Conservation (phyloP, 2,888 invertebrate species). For the Caenorhabditis sp. region DNA sequence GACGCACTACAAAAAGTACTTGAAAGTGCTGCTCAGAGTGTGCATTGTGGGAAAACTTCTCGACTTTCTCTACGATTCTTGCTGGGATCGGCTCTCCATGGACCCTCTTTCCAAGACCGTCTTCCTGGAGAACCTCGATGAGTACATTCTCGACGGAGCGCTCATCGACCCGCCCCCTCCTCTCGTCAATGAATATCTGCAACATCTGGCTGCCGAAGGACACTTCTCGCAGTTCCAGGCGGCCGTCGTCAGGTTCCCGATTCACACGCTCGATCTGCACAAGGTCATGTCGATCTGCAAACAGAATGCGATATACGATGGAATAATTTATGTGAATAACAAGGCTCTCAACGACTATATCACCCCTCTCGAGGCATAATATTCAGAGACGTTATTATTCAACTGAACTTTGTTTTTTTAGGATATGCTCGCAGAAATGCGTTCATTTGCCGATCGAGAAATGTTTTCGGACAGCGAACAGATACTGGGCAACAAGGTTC, state of each 20-base stretch:
- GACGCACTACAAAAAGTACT: conserved; percentile 72
- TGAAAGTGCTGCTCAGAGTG: conserved; percentile 66
- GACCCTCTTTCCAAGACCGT: conserved; percentile 83
- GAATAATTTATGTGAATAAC: conserved; percentile 87
- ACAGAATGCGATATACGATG: conserved; percentile 84
- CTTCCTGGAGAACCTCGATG: conserved; percentile 85
- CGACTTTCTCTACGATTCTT: conserved; percentile 82
- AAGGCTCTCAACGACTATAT: conserved; percentile 87
- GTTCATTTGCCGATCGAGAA: conserved; percentile 60
- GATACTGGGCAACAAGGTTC: conserved; percentile 86
- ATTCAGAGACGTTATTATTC: too few relatives aligned
- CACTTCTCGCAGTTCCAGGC: conserved; percentile 85
- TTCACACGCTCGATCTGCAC: conserved; percentile 87
- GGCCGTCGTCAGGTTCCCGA: conserved; percentile 85
- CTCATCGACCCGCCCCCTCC: conserved; percentile 81
- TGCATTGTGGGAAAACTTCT: conserved; percentile 54
- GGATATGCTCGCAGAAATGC: conserved; percentile 76
- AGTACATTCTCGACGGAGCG: conserved; percentile 78
- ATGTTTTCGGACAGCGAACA: conserved; percentile 80
- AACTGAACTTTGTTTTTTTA: too few relatives aligned
- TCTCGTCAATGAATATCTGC: conserved; percentile 86
- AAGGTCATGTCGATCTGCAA: conserved; percentile 84
- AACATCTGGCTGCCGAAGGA: conserved; percentile 83
- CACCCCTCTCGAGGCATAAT: conserved; percentile 85
- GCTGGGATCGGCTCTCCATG: conserved; percentile 82